Percentiles rank a stretch among this genome's conserved stretches.
phyloP scores from a whole-genome alignment of 2,888 invertebrate genomes.

The Conus canariensis region DNA sequence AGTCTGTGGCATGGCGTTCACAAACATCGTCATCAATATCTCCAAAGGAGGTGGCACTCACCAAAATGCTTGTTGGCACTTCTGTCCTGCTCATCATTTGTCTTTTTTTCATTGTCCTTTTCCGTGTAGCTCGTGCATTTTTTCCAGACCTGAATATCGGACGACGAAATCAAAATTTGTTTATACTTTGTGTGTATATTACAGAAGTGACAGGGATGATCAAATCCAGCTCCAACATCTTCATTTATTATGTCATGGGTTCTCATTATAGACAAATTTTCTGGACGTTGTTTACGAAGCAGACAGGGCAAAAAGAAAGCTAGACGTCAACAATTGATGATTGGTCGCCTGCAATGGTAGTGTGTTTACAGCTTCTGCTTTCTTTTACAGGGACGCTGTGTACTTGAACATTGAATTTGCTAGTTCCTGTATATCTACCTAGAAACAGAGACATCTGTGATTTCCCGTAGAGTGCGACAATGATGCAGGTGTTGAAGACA shows the following conservation, averaged over 20 bases:
- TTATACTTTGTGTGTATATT: not conserved
- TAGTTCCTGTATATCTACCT: too few species aligned
- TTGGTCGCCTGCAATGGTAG: too few species aligned
- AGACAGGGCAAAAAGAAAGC: too few species aligned
- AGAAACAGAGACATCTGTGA: too few species aligned
- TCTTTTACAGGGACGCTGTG: too few species aligned
- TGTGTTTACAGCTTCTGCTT: too few species aligned
- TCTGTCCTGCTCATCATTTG: not conserved
- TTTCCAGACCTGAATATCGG: not conserved
- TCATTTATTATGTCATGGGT: not conserved
- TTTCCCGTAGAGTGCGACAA: too few species aligned
- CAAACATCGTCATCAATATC: not conserved
- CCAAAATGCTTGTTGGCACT: constrained; percentile 9
- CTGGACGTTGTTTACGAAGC: too few species aligned
- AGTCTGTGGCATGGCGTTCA: not conserved
- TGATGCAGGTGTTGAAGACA: too few species aligned
- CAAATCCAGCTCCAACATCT: constrained; percentile 7
- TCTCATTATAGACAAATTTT: not conserved
- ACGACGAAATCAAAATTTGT: constrained; percentile 6
- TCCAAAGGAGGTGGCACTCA: not conserved
- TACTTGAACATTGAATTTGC: too few species aligned
- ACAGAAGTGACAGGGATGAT: not conserved
- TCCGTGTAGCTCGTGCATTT: not conserved
- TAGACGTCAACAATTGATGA: too few species aligned
- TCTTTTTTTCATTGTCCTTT: not conserved